Percentiles rank a stretch among this genome's conserved stretches.
Evolutionary conservation across 2,113 vertebrate species (phyloP).

Genomic region (Notiomystis cincta): DNA sequence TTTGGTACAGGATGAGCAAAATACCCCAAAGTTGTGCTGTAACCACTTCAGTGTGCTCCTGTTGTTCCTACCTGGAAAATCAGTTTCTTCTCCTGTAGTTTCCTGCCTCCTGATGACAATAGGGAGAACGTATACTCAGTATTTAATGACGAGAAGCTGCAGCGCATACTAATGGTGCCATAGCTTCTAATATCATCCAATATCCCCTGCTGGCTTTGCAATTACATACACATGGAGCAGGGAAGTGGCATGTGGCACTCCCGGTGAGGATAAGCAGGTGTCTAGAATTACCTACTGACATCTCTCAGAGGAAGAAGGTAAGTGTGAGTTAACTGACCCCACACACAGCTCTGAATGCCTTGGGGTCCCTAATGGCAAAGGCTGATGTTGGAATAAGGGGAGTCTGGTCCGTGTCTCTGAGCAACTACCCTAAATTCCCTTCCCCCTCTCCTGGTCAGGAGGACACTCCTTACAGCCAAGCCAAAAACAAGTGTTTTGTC

Average conservation of each 20-base stretch:
- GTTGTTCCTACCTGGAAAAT: background rate
- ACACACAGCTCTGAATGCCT: slow-evolving; percentile 2
- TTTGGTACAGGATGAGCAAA: background rate
- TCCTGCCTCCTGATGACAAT: slow-evolving; percentile 30
- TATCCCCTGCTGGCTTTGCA: slow-evolving; percentile 63
- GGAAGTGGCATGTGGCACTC: slow-evolving; percentile 59
- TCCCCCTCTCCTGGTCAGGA: background rate
- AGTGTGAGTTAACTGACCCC: slow-evolving; percentile 41
- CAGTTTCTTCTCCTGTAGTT: background rate
- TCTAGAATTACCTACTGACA: slow-evolving; percentile 63
- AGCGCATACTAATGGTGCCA: slow-evolving; percentile 56
- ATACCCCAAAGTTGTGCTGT: background rate
- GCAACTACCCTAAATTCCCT: background rate
- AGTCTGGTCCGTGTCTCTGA: background rate
- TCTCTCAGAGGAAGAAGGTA: slow-evolving; percentile 40
- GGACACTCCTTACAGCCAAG: background rate
- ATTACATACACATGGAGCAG: slow-evolving; percentile 52
- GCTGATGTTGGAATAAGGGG: background rate
- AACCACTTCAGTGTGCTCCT: background rate
- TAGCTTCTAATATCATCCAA: slow-evolving; percentile 59
- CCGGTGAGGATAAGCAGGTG: slow-evolving; percentile 57
- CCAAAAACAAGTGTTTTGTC: background rate
- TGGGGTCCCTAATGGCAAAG: background rate
- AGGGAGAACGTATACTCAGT: background rate
- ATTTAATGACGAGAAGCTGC: slow-evolving; percentile 44